phyloP scores from a whole-genome alignment of 1,140 invertebrate genomes.

The Steinernema khuongi region DNA sequence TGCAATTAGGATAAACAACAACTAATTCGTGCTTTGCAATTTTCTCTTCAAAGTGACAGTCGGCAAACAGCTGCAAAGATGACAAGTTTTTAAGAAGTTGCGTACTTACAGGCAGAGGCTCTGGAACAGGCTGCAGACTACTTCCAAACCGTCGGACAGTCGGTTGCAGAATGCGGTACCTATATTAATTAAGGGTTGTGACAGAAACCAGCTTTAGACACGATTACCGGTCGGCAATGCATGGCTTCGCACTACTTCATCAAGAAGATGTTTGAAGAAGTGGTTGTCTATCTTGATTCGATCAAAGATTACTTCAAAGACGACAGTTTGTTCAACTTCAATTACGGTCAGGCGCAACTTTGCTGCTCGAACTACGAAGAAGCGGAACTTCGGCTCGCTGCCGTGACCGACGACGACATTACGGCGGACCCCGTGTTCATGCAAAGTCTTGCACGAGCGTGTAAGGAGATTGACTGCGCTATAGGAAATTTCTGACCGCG shows the following conservation, averaged over 20 bases:
- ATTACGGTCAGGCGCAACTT: slow-evolving; percentile 1
- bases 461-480: not conserved
- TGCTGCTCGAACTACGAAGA: not conserved
- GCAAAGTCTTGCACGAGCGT: not conserved
- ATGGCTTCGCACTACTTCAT: not conserved
- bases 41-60: too few species aligned
- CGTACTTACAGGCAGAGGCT: slow-evolving; percentile 73
- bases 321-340: not conserved
- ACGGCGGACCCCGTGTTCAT: not conserved
- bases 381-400: not conserved
- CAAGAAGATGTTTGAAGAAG: not conserved
- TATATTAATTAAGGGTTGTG: not conserved
- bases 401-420: not conserved
- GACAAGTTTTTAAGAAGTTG: slow-evolving; percentile 11
- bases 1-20: too few species aligned
- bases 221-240: not conserved
- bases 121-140: slow-evolving; percentile 90
- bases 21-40: too few species aligned
- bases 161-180: slow-evolving; percentile 59
- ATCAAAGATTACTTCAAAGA: slow-evolving; percentile 12
- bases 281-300: not conserved
- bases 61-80: too few species aligned
- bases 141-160: slow-evolving; percentile 89
- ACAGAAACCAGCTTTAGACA: not conserved
- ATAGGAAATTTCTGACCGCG: not conserved